phyloP scores from a whole-genome alignment of 2,797 vertebrate genomes.

The Cottoperca gobio region DNA sequence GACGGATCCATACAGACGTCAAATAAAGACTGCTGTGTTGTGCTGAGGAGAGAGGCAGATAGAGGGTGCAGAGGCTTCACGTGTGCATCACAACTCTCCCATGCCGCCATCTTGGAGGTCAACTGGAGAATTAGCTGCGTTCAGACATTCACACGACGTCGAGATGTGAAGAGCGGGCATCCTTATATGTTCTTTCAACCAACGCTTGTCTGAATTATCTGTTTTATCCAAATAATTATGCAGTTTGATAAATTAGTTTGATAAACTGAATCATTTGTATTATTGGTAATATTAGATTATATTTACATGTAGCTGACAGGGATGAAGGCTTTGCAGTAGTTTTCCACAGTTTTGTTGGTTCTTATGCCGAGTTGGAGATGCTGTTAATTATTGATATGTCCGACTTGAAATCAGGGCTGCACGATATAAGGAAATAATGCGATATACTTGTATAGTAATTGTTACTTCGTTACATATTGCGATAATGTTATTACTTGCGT shows the following conservation, averaged over 20 bases:
- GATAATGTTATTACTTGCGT: too few relatives aligned
- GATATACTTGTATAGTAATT: too few relatives aligned
- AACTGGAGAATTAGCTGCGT: neutral
- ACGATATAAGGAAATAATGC: too few relatives aligned
- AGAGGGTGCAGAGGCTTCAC: constrained; percentile 26
- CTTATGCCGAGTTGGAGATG: neutral
- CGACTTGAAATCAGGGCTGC: neutral
- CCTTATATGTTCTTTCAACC: neutral
- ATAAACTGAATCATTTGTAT: neutral
- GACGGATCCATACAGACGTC: constrained; percentile 68
- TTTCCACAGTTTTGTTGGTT: neutral
- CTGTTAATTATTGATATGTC: neutral
- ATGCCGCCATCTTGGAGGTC: constrained; percentile 44
- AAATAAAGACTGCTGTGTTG: constrained; percentile 69
- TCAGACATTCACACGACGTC: neutral
- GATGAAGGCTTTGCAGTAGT: neutral
- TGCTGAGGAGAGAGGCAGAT: constrained; percentile 30
- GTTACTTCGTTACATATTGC: too few relatives aligned
- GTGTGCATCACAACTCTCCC: constrained; percentile 16
- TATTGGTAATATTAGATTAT: neutral
- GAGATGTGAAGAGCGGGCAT: neutral
- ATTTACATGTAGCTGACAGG: neutral
- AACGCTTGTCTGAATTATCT: neutral
- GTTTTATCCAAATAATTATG: neutral
- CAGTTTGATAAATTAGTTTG: neutral